Conservation (phyloP, 2,113 vertebrate genomes). For the Aptenodytes patagonicus region DNA sequence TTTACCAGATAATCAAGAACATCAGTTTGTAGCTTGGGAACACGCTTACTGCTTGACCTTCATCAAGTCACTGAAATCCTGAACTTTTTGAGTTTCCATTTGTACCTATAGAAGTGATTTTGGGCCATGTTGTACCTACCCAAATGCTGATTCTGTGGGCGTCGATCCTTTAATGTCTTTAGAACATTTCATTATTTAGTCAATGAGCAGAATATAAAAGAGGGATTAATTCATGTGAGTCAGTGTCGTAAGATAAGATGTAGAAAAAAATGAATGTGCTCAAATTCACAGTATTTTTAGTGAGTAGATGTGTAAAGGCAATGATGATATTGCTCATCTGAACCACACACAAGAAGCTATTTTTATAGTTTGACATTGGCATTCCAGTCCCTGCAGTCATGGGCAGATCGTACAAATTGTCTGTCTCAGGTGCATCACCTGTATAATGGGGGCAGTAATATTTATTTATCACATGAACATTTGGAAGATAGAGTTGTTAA, state of each 20-base stretch:
- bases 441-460: neutral
- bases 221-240: slow-evolving; percentile 18
- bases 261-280: neutral
- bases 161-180: neutral
- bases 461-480: neutral
- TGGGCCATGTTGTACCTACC: neutral
- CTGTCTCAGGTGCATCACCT: neutral
- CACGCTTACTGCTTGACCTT: neutral
- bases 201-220: slow-evolving; percentile 25
- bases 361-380: neutral
- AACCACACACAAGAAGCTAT: neutral
- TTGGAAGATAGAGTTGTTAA: neutral
- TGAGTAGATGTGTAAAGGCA: neutral
- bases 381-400: neutral
- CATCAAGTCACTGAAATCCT: neutral
- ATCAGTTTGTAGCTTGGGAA: neutral
- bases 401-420: neutral
- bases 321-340: neutral
- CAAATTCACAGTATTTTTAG: neutral
- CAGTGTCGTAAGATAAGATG: neutral
- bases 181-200: slow-evolving; percentile 33
- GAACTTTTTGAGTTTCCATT: neutral
- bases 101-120: neutral
- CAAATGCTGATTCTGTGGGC: neutral
- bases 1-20: neutral